Evolutionary conservation across 2,888 invertebrate genomes (phyloP), one percentile per base, ranked within the genome.

Genomic region (Euspilapteryx auroguttella): DNA sequence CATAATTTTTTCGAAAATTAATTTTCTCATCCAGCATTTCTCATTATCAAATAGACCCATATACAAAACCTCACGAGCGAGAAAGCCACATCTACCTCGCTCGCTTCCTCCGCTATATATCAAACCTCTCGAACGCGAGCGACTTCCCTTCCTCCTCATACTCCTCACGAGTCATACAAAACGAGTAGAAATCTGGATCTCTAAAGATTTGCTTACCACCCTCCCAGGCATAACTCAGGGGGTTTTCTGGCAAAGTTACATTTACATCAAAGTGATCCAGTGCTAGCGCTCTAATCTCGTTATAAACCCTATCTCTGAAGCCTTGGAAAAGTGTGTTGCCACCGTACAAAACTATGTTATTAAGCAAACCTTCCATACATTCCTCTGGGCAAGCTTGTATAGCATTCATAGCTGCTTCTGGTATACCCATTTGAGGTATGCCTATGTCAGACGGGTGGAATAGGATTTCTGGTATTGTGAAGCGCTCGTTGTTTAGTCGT

Each of bases 391-490:
- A 90, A 0, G 78, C 61, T 28, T 81, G 78, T n/a, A 96, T 80
- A 0, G 86, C 80, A 47, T 90, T 79, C 31, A 89, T 82, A 4
- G 96, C 83, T 0, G 92, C 87, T 73, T 98, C 96, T 0, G 91
- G 81, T 34, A 99, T 85, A 1, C 99, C 99, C 85, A 94, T 93
- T 62, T 82, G 85, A 29, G 85, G 82, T 35, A 99, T 89, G 1
- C 94, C 96, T 21, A 98, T 87, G 55, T 98, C 96, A 2, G 92
- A 90, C 0, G 99, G 99, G 49, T 89, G 83, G 52, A 99, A 97
- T 3, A 99, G 63, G 2, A 98, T 73, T 65, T 99, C 99, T 0
- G 99, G 98, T 25, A 98, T 88, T 0, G 90, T 81, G 55, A 99
- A 97, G 26, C 98, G 69, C 64, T 99, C 99, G 47, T 94, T 96